Percentiles rank a stretch among this genome's conserved stretches.
Conservation (phyloP, 2,797 vertebrate species). For the Erethizon dorsatum region DNA sequence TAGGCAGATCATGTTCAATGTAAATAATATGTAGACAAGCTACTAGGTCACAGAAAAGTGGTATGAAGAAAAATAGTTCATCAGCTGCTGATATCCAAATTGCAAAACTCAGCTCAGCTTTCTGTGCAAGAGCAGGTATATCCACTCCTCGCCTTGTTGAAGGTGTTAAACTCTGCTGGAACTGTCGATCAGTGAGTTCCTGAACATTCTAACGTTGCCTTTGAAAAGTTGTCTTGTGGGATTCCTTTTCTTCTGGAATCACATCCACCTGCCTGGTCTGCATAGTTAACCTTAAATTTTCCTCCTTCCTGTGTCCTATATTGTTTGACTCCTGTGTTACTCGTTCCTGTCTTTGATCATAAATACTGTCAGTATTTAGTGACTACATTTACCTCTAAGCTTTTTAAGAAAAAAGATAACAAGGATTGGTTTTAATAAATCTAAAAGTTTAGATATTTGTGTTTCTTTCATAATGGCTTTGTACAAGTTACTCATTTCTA, state of each 20-base stretch:
- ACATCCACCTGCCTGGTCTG: not conserved
- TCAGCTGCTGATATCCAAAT: constrained; percentile 67
- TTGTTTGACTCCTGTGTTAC: not conserved
- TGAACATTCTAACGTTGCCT: not conserved
- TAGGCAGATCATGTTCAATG: constrained; percentile 40
- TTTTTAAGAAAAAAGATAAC: constrained; percentile 58
- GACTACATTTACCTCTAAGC: not conserved
- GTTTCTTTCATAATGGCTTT: constrained; percentile 43
- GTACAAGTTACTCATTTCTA: constrained; percentile 17
- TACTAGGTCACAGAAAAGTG: constrained; percentile 41
- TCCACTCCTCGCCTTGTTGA: constrained; percentile 6
- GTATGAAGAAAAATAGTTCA: constrained; percentile 26
- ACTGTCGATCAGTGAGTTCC: not conserved
- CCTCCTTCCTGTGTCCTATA: constrained; percentile 31
- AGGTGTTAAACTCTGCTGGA: not conserved
- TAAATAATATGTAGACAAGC: constrained; percentile 61
- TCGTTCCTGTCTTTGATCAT: not conserved
- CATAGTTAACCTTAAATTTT: not conserved
- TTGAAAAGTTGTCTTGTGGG: constrained; percentile 51
- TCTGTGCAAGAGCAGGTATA: constrained; percentile 63
- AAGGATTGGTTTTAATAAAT: constrained; percentile 56
- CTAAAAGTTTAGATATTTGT: constrained; percentile 37
- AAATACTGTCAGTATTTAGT: constrained; percentile 31
- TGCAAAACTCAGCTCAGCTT: constrained; percentile 54
- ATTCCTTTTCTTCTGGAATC: not conserved